Base-by-base conservation (phyloP, 2,888 invertebrate genomes). In the Caenorhabditis becei region DNA sequence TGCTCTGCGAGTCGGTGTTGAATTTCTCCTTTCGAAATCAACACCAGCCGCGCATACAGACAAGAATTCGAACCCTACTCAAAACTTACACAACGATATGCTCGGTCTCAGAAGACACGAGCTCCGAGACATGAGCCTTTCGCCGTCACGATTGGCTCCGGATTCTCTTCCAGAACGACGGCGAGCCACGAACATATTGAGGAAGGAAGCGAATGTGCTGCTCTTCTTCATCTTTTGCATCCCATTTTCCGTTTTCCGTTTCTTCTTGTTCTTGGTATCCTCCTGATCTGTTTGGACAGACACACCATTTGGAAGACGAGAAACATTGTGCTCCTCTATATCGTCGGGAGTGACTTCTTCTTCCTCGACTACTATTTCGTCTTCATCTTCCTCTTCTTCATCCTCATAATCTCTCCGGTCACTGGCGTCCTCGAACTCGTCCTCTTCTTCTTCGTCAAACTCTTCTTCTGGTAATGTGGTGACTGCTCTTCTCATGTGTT, bases 51-150 rank as follows among this genome's bases (percentile, higher is more conserved):
- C 35, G 16, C 10, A n/a, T n/a, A n/a, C n/a, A 41, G 10, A 41
- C 41, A 14, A 41, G 10, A 41, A 41, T 41, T 41, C 41, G 41
- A 14, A 11, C 14, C n/a, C 41, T 7, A 41, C 41, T 14, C 41
- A 47, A 62, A 66, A 74, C 80, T 75, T 65, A 80, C 80, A 80
- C 58, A 80, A 47, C 18, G 80, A 80, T 41, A 80, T 53, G 51
- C 80, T 80, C 14, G 80, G 80, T 49, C 80, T 65, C 0, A 80
- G n/a, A 37, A 80, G 61, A 37, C 80, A 80, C 62, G 63, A 70
- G 59, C 80, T 80, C 14, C 80, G 58, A n/a, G 75, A 65, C 80
- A 80, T 80, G n/a, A 80, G 65, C 37, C 80, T 58, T 41, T 80
- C 75, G 23, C 75, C 65, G 14, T 65, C 58, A 11, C 79, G 62